Evolutionary conservation across 2,113 vertebrate species (phyloP), one percentile per base, ranked within the genome.

Genomic region (Micromys minutus): DNA sequence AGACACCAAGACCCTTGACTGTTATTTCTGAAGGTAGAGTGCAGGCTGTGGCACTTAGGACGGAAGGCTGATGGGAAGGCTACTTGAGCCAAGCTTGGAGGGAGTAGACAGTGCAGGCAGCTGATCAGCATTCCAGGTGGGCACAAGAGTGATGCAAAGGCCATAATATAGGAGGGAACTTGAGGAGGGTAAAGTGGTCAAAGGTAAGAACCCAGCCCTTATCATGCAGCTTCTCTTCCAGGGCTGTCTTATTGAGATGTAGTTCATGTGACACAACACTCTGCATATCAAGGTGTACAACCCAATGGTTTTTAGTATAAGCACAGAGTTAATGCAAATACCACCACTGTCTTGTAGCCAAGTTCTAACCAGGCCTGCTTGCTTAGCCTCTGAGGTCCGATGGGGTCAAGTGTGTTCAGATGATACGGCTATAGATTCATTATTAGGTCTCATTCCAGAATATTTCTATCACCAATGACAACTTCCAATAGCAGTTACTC

Each of bases 401-500:
- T 6, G 29, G 31, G 83, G 61, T 34, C 39, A 21, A 21, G 26
- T 36, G 42, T 85, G 42, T 47, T 47, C 16, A 67, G 39, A 29
- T 42, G 9, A 34, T 65, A 34, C 34, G 29, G 16, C 16, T 65
- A 17, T 42, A 3, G 39, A 52, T 36, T n/a, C 39, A 22, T 74
- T 13, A 34, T 42, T 17, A 19, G 47, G 1, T 61, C 39, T 84
- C 6, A 17, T 50, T 71, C 29, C 21, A 22, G 69, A 67, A 31
- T 24, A 26, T 59, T 55, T 26, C 42, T 26, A 57, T 72, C 26
- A 11, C 29, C 57, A 34, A 47, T 3, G 71, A 42, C 63, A 90
- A n/a, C 17, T 5, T 7, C 29, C 2, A 0, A 9, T 8, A 42
- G 65, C 9, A 19, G 72, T 42, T 57, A 16, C 19, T 15, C 6